Evolutionary conservation across 2,113 vertebrate species (phyloP).

Genomic region (Empidonax traillii): DNA sequence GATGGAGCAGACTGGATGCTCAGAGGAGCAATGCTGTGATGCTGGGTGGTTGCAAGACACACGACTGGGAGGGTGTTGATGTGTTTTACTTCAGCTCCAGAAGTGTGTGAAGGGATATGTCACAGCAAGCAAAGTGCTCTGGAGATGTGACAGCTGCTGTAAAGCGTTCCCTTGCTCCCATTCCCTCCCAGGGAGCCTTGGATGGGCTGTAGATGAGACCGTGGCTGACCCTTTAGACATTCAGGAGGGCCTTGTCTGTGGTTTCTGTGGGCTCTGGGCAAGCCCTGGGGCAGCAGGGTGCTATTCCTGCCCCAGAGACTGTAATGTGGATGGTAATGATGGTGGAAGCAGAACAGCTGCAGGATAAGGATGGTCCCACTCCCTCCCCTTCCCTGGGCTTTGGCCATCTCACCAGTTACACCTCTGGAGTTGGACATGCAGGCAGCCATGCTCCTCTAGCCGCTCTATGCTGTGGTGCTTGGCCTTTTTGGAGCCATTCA

Average conservation of each 20-base stretch:
- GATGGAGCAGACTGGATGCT: neutral
- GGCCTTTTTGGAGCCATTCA: neutral
- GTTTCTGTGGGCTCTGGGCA: neutral
- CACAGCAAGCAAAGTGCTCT: neutral
- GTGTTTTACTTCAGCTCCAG: neutral
- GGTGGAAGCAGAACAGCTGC: neutral
- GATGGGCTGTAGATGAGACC: neutral
- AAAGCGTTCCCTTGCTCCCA: neutral
- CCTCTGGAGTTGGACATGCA: fast-evolving
- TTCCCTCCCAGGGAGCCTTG: neutral
- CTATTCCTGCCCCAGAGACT: neutral
- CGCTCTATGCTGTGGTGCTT: neutral
- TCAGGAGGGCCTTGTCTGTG: neutral
- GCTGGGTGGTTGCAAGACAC: neutral
- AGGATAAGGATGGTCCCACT: fast-evolving
- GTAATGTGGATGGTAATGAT: neutral
- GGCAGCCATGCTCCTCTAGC: fast-evolving
- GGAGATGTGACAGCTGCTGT: neutral
- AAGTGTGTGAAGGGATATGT: fast-evolving
- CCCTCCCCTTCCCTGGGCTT: neutral
- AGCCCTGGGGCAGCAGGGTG: neutral
- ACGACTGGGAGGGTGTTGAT: fast-evolving
- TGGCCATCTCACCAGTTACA: neutral
- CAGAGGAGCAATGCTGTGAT: fast-evolving
- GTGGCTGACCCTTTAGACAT: neutral